Base-by-base conservation (phyloP, 2,888 invertebrate genomes). In the Eueremaeus valkanovi region DNA sequence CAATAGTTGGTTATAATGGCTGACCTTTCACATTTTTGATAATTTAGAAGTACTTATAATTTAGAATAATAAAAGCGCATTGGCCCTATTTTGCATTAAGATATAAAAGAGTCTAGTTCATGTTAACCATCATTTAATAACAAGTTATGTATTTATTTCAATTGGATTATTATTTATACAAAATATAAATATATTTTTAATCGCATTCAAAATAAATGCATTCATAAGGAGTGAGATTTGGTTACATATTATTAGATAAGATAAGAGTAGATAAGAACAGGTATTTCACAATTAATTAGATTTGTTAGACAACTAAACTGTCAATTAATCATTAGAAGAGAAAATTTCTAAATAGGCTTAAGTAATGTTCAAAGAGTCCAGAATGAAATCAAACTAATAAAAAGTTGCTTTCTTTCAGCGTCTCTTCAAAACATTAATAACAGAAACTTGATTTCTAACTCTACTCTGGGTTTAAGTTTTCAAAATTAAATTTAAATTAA, bases 181-280 rank as follows among this genome's bases (percentile, higher is more conserved):
- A n/a, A n/a, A 51, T 6, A n/a, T 16, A 21, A 51, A n/a, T n/a
- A 51, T n/a, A 51, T 21, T 21, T 51, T 51, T 21, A 51, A 51
- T 51, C 5, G 40, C 5, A 40, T 5, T 40, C 40, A 40, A n/a
- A 36, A 5, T 36, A 36, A 8, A 36, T 36, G 36, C 5, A 11
- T 36, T 36, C 45, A n/a, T n/a, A 8, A 51, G 21, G 51, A n/a
- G 51, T 51, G 21, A 51, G 51, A 51, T 51, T 51, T 2, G 21
- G 51, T 51, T 51, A 51, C 51, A 51, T 51, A 36, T 36, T 36
- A 51, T 51, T 51, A 51, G 51, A 51, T 51, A 51, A 51, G 51
- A 51, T n/a, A 21, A 21, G 51, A n/a, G n/a, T n/a, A n/a, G n/a
- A n/a, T n/a, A 21, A 21, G n/a, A 51, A 51, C 16, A 2, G 51